Percentiles rank a stretch among this genome's conserved stretches.
Evolutionary conservation across 1,140 invertebrate genomes (phyloP).

Genomic region (Drosophila chauvacae): DNA sequence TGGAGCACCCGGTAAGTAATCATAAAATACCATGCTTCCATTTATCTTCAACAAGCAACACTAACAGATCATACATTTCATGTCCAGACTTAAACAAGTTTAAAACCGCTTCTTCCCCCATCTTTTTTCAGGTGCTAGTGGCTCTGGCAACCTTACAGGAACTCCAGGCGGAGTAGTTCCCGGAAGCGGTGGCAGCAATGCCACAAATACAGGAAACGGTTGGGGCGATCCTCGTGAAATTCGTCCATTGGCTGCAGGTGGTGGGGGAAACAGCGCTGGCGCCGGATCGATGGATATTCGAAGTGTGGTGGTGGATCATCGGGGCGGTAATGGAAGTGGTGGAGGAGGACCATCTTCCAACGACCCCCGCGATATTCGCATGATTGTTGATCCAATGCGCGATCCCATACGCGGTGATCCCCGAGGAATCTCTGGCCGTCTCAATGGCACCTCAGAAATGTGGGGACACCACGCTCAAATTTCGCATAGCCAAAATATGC

Average conservation of each 20-base stretch:
- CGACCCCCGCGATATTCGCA: conserved; percentile 85
- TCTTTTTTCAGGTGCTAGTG: conserved; percentile 44
- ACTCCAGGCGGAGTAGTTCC: conserved; percentile 43
- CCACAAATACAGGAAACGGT: conserved; percentile 75
- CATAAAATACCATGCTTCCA: background rate
- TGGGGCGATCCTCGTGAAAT: conserved; percentile 86
- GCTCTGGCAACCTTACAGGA: conserved; percentile 44
- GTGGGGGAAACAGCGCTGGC: conserved; percentile 9
- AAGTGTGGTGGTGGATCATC: conserved; percentile 60
- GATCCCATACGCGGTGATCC: conserved; percentile 89
- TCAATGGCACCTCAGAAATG: conserved; percentile 88
- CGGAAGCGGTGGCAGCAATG: conserved; percentile 33
- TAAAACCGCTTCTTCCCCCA: too few species aligned
- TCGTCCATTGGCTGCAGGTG: conserved; percentile 54
- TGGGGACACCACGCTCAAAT: conserved; percentile 90
- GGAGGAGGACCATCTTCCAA: conserved; percentile 85
- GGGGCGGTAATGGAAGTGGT: conserved; percentile 83
- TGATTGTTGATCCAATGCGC: conserved; percentile 87
- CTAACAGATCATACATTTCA: background rate
- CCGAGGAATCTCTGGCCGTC: conserved; percentile 88
- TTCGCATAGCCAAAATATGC: conserved; percentile 75
- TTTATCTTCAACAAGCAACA: background rate
- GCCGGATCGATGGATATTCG: conserved; percentile 61
- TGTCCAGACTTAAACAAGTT: background rate
- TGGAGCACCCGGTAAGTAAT: conserved; percentile 56